Base-by-base conservation (phyloP, 2,113 vertebrate genomes). In the Corvus hawaiiensis region DNA sequence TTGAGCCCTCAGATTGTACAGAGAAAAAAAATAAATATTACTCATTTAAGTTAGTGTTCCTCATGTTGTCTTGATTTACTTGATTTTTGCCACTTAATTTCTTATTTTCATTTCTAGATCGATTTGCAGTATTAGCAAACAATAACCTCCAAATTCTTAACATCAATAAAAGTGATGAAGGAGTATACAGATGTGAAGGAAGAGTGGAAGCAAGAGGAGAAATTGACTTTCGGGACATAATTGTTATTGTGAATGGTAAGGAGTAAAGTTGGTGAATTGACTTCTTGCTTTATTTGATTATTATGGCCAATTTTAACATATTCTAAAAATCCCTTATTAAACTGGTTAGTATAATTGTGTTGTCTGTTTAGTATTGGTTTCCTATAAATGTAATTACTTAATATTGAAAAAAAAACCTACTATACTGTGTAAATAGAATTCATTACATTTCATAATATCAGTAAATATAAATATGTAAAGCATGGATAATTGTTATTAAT, bases 191-290 rank as follows among this genome's bases (percentile, higher is more conserved):
- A 87, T 99, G 99, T 71, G 99, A 99, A 97, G 99, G 99, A 87
- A 98, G 99, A 97, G 99, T 99, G 46, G 99, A 99, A 96, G 99
- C 99, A 17, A 98, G 99, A 39, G 99, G 99, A 58, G 99, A 99
- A 98, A 99, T 99, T 82, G 99, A 99, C 86, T 99, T 99, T 90
- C 98, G 99, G 77, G 99, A 99, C 97, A 99, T 99, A 87, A 98
- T 98, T 28, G 98, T 99, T 86, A 98, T 99, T 72, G 99, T 99
- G 76, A 99, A 99, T 67, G 99, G 99, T 99, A 97, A 99, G 99
- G 77, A 64, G 6, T 30, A 51, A 91, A 67, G 14, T 12, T 41
- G 9, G 72, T 66, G 9, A 52, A 55, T 58, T 94, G 8, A 35
- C 37, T 71, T 71, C 16, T 63, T 86, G 11, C 23, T 89, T 78